Evolutionary conservation across 1,140 invertebrate genomes (phyloP), one percentile per base, ranked within the genome.

Genomic region (Rhizoglyphus robini): DNA sequence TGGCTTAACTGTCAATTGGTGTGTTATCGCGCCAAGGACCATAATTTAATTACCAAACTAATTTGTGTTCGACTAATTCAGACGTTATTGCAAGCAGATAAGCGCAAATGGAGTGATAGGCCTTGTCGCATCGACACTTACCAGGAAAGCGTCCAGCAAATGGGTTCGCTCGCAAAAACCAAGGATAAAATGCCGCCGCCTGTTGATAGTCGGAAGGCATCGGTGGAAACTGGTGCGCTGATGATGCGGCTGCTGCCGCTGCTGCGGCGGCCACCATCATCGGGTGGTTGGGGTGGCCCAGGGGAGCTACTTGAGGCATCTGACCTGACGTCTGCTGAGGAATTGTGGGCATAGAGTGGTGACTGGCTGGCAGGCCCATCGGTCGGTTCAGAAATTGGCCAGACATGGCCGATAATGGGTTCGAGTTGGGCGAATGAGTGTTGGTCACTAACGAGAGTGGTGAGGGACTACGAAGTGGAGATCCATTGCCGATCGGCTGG

Each of bases 181-280:
- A 49, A n/a, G 63, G 58, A 58, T 38, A 36, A 32, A 47, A 59
- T 36, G 25, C 32, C 81, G 83, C 61, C 32, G 61, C 61, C 15
- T 63, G 61, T 38, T 63, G 61, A 63, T 63, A 63, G 20, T 63
- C 61, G 13, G 34, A 47, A 60, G 61, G 61, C 27, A 63, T 60
- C 27, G 34, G 61, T 23, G 61, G 41, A 13, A 46, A n/a, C 20
- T 18, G 34, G 15, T 59, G 41, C 4, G 61, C 61, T 63, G 61
- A 29, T 8, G 58, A 29, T 60, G 58, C 58, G 15, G 58, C 58
- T 20, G 58, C 58, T 11, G 58, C 58, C 1, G 58, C 58, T 34
- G 58, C 58, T 11, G 58, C 58, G 13, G 58, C 58, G 31, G 58
- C 58, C 27, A 60, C 58, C 58, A 60, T 60, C 58, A 60, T 60